Conservation (phyloP, 2,888 invertebrate species). For the Leucophenga montana region DNA sequence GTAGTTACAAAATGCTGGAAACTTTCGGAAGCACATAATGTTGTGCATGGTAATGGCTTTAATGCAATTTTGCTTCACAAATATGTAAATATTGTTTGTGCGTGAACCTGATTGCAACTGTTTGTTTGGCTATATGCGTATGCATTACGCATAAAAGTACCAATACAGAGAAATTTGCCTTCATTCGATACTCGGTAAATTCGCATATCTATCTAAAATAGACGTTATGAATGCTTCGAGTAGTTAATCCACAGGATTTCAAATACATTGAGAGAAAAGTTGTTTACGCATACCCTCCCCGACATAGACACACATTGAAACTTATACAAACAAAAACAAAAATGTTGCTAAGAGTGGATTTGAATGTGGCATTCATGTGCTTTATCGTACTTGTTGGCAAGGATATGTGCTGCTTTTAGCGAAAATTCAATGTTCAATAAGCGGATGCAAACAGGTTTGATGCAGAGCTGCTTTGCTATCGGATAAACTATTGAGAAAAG, state of each 20-base stretch:
- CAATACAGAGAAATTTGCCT: background rate
- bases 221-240: conserved; percentile 71
- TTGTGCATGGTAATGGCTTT: background rate
- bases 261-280: conserved; percentile 40
- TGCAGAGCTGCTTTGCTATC: conserved; percentile 47
- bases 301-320: background rate
- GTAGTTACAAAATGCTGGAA: background rate
- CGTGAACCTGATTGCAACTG: background rate
- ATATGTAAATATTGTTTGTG: background rate
- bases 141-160: conserved; percentile 7
- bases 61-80: background rate
- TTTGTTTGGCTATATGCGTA: conserved; percentile 5
- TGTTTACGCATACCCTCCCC: background rate
- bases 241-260: conserved; percentile 73
- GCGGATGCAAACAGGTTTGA: background rate
- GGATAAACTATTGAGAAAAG: conserved; percentile 60
- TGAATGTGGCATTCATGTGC: conserved; percentile 28
- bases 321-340: conserved; percentile 27
- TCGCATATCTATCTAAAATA: conserved; percentile 47
- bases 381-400: background rate
- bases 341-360: conserved; percentile 24
- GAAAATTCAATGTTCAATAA: background rate
- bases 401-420: background rate
- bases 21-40: background rate
- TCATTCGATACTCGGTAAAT: background rate